Percentiles rank a stretch among this genome's conserved stretches.
phyloP scores from a whole-genome alignment of 2,888 invertebrate genomes.

The Ectobius pallidus region DNA sequence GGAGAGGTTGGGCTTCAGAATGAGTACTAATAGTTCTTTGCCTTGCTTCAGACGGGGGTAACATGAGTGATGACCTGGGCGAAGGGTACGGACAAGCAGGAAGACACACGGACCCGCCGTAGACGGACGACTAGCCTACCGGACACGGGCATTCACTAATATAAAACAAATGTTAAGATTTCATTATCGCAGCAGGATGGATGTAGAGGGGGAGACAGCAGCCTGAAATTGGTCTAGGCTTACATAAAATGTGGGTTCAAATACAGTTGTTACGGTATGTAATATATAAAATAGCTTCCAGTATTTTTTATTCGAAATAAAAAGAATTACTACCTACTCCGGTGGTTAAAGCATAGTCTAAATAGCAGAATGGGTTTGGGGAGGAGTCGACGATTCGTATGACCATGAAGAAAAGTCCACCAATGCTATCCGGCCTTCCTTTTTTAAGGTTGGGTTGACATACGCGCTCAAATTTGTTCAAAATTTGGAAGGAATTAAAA shows the following conservation, averaged over 20 bases:
- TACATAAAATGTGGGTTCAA: constrained; percentile 13
- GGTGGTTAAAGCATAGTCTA: neutral
- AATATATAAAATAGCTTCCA: constrained; percentile 22
- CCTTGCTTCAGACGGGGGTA: constrained; percentile 11
- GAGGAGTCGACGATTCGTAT: too few relatives aligned
- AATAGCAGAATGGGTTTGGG: neutral
- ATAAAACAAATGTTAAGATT: constrained; percentile 33
- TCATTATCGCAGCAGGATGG: constrained; percentile 16
- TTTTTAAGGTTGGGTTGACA: too few relatives aligned
- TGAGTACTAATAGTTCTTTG: constrained; percentile 3
- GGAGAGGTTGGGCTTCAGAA: neutral
- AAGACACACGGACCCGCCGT: neutral
- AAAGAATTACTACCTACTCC: constrained; percentile 1
- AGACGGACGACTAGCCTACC: neutral
- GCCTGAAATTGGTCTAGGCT: constrained; percentile 5
- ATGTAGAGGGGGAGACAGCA: neutral
- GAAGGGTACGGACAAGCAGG: neutral
- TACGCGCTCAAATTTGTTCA: too few relatives aligned
- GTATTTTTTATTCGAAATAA: constrained; percentile 16
- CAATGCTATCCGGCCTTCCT: too few relatives aligned
- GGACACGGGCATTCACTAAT: constrained; percentile 7
- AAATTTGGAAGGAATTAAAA: too few relatives aligned
- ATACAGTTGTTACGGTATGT: constrained; percentile 22
- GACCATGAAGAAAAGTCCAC: too few relatives aligned
- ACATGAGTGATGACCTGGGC: constrained; percentile 20